Evolutionary conservation across 2,797 vertebrate genomes (phyloP), one percentile per base, ranked within the genome.

Genomic region (Pristis pectinata): DNA sequence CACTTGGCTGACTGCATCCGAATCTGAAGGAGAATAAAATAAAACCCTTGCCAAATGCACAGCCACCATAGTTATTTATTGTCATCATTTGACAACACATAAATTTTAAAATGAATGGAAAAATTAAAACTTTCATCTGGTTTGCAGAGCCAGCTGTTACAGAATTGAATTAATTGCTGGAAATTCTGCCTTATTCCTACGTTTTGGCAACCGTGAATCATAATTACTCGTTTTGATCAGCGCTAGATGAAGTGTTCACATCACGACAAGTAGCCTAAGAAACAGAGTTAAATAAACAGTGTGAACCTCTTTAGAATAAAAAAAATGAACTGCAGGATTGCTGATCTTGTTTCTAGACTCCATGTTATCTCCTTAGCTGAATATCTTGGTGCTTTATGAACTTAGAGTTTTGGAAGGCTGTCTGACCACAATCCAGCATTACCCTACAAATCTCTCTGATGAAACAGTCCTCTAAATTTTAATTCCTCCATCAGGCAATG

Each of bases 81-180:
- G 67, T 53, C 24, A 7, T 49, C 44, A 34, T 74, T 53, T 93
- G 70, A 93, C 91, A 93, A 93, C 22, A 76, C 92, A 93, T 93
- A 76, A 74, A 93, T 93, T 93, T 93, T 72, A 49, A 74, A 93
- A 93, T 27, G 22, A 93, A 74, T 72, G 49, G 67, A 74, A 93
- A 93, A 74, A 93, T 93, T 93, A 72, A 93, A 93, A 93, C 44
- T 93, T 93, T 74, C 70, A 76, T 93, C 67, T 93, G 67, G 44
- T 93, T 93, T 93, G 67, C 70, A 74, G 44, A 76, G 44, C 92
- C 92, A 93, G 67, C 92, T 93, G 91, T 93, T 93, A 70, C 44
- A n/a, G 70, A 49, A 13, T 67, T 93, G 70, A 93, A 93, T 93
- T 93, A 93, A 93, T 93, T 93, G 44, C 92, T 74, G 92, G 41